These are phyloP conservation scores for Uropsilus gracilis DNA, from an alignment of 2,113 vertebrate species.

Conservation along the genomic window DNA sequence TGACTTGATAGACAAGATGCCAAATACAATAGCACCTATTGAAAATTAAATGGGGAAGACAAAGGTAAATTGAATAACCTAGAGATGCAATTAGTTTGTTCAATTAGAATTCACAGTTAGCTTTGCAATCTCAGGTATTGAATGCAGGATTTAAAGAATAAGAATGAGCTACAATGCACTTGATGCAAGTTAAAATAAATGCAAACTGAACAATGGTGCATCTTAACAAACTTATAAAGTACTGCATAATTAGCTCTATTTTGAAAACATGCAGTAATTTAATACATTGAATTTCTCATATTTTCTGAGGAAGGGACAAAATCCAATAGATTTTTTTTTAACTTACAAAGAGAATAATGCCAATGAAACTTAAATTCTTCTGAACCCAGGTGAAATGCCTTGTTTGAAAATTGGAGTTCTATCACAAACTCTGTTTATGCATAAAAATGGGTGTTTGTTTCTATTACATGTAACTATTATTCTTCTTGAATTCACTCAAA, in stretches of 20 bases:
- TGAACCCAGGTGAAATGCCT: neutral
- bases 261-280: neutral
- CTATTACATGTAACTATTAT: neutral
- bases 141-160: neutral
- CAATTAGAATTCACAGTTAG: neutral
- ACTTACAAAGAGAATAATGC: neutral
- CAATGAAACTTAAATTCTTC: neutral
- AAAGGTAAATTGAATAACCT: constrained; percentile 44
- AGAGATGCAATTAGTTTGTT: neutral
- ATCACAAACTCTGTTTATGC: neutral
- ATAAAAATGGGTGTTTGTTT: neutral
- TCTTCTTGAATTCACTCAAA: neutral
- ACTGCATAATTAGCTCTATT: neutral
- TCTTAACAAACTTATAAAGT: neutral
- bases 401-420: neutral
- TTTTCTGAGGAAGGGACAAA: neutral
- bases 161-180: neutral
- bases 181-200: constrained; percentile 5
- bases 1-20: constrained; percentile 37
- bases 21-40: neutral
- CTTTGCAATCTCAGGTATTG: neutral
- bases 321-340: neutral
- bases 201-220: neutral
- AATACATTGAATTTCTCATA: neutral
- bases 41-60: neutral